Evolutionary conservation across 2,888 invertebrate genomes (phyloP).

Genomic region (Eremobia ochroleuca): DNA sequence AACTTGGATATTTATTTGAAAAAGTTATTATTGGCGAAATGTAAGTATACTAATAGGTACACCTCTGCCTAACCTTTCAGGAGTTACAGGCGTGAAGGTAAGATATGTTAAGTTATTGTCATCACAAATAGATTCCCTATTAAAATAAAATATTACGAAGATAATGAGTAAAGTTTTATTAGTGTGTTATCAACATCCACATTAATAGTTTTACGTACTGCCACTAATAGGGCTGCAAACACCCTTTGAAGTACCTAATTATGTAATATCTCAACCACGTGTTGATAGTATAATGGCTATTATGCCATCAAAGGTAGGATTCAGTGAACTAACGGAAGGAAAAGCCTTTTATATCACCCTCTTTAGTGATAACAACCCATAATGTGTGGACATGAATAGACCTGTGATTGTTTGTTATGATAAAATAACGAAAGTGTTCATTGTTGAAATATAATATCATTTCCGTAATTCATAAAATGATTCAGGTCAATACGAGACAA

Average conservation of each 20-base stretch:
- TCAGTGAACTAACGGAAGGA: slow-evolving; percentile 22
- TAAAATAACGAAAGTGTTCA: neutral
- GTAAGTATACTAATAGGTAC: neutral
- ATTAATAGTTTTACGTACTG: slow-evolving; percentile 1
- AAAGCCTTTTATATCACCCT: slow-evolving; percentile 11
- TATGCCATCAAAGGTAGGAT: slow-evolving; percentile 30
- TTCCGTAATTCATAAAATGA: neutral
- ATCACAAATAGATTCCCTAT: neutral
- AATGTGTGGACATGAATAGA: neutral
- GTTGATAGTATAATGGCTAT: slow-evolving; percentile 31
- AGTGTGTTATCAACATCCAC: too few relatives aligned
- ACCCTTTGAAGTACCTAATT: slow-evolving; percentile 19
- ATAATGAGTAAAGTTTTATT: neutral
- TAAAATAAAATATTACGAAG: neutral
- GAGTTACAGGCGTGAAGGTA: neutral
- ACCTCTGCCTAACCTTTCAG: neutral
- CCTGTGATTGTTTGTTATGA: neutral
- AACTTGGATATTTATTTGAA: neutral
- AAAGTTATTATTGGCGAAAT: neutral
- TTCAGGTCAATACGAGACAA: neutral
- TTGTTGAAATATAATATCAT: too few relatives aligned
- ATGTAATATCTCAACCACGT: slow-evolving; percentile 15
- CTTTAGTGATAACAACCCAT: slow-evolving; percentile 8
- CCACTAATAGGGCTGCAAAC: slow-evolving; percentile 12
- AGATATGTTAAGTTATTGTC: neutral